Evolutionary conservation across 2,113 vertebrate species (phyloP).

Genomic region (Zingel zingel): DNA sequence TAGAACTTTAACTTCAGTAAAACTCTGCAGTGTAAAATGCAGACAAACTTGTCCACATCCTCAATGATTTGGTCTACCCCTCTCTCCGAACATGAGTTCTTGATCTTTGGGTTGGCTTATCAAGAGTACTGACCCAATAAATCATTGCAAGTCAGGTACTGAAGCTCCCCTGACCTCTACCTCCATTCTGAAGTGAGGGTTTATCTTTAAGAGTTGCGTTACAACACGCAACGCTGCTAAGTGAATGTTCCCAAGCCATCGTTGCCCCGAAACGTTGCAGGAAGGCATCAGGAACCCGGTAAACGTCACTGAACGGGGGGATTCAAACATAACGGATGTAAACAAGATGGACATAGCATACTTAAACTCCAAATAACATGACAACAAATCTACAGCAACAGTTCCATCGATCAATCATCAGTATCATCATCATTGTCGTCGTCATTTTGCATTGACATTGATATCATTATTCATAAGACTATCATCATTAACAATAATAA

Average conservation of each 20-base stretch:
- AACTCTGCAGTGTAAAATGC: conserved; percentile 23
- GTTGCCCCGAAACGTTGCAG: conserved; percentile 53
- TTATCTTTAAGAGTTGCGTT: conserved; percentile 66
- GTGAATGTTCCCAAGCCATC: conserved; percentile 49
- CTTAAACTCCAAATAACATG: conserved; percentile 78
- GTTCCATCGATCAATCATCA: conserved; percentile 70
- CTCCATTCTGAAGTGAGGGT: conserved; percentile 50
- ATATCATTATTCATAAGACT: conserved; percentile 79
- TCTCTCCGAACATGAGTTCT: conserved; percentile 34
- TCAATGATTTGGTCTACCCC: conserved; percentile 14
- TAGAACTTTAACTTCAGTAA: conserved; percentile 18
- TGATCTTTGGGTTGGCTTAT: conserved; percentile 73
- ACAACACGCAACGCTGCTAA: conserved; percentile 70
- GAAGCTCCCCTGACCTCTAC: conserved; percentile 49
- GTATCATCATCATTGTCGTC: conserved; percentile 70
- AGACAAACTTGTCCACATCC: conserved; percentile 10
- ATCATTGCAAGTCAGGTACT: conserved; percentile 44
- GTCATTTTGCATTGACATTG: conserved; percentile 79
- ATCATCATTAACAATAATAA: conserved; percentile 81
- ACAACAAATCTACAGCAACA: conserved; percentile 82
- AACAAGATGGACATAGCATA: conserved; percentile 81
- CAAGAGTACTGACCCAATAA: conserved; percentile 45
- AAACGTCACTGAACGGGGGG: conserved; percentile 50
- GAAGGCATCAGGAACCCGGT: conserved; percentile 70
- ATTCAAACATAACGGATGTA: conserved; percentile 64